Conservation (phyloP, 2,888 invertebrate genomes). For the Netelia melanura region DNA sequence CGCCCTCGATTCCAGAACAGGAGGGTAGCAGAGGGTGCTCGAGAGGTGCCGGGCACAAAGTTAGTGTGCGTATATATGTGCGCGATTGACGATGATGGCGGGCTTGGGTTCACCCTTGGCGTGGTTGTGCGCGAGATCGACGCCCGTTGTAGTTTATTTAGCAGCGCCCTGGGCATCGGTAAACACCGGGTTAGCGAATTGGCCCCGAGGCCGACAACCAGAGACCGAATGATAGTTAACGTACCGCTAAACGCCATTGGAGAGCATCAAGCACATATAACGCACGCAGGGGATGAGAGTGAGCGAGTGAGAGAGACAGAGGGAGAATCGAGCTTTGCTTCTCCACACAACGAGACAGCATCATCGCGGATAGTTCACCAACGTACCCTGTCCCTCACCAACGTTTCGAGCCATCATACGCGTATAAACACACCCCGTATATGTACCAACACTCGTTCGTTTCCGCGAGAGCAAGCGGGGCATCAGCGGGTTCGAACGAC, state of each 20-base stretch:
- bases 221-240: conserved; percentile 84
- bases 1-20: conserved; percentile 38
- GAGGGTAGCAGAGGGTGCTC: conserved; percentile 20
- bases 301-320: neutral
- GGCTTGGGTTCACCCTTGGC: conserved; percentile 41
- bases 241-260: conserved; percentile 84
- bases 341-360: conserved; percentile 8
- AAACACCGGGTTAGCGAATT: conserved; percentile 85
- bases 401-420: neutral
- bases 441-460: conserved; percentile 24
- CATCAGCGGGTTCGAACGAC: conserved; percentile 41
- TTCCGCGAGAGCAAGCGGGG: conserved; percentile 73
- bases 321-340: conserved; percentile 5
- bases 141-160: conserved; percentile 83
- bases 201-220: conserved; percentile 79
- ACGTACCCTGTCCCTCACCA: conserved; percentile 16
- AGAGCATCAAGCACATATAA: conserved; percentile 73
- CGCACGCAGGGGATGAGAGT: conserved; percentile 59
- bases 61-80: neutral
- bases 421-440: conserved; percentile 19
- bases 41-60: conserved; percentile 30
- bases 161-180: conserved; percentile 84
- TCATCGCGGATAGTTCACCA: conserved; percentile 38
- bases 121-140: conserved; percentile 47
- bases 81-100: conserved; percentile 60